Evolutionary conservation across 1,140 invertebrate genomes (phyloP).

Genomic region (Stegodyphus dumicola): DNA sequence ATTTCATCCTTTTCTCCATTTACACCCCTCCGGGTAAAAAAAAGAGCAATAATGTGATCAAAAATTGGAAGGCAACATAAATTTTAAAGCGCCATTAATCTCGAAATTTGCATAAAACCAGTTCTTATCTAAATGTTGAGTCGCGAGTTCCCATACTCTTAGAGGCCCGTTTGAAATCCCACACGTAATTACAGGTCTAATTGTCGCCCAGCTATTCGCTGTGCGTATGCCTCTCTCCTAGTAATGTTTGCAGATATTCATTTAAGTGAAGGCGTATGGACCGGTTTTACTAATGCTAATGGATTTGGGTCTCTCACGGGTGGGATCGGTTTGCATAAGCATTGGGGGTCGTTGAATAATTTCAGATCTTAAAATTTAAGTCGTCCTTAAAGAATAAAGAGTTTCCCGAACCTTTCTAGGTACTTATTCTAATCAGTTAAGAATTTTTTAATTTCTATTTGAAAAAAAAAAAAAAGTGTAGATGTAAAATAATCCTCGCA

Average conservation of each 20-base stretch:
- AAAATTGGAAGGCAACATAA: constrained; percentile 25
- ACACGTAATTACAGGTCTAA: constrained; percentile 52
- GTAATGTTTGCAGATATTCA: constrained; percentile 57
- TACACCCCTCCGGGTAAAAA: background rate
- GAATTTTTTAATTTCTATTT: too few species aligned
- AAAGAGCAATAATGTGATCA: constrained; percentile 13
- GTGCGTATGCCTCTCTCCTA: background rate
- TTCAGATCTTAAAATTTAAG: too few species aligned
- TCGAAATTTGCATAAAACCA: constrained; percentile 29
- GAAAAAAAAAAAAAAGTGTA: too few species aligned
- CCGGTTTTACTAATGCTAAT: constrained; percentile 55
- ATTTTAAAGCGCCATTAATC: constrained; percentile 53
- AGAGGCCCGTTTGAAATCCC: constrained; percentile 40
- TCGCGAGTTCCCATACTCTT: constrained; percentile 31
- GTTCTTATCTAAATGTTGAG: constrained; percentile 11
- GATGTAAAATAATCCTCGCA: too few species aligned
- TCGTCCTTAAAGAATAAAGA: too few species aligned
- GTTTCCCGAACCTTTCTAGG: too few species aligned
- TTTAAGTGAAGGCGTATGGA: constrained; percentile 55
- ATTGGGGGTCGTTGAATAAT: background rate
- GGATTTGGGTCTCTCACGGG: constrained; percentile 49
- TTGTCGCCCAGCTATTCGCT: constrained; percentile 32
- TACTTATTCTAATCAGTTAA: too few species aligned
- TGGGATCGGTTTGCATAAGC: constrained; percentile 38
- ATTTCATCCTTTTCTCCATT: background rate